A percentile compares a stretch with the other conserved stretches of the same genome.
Evolutionary conservation across 2,888 invertebrate species (phyloP).

Genomic region (Tetragonisca angustula): DNA sequence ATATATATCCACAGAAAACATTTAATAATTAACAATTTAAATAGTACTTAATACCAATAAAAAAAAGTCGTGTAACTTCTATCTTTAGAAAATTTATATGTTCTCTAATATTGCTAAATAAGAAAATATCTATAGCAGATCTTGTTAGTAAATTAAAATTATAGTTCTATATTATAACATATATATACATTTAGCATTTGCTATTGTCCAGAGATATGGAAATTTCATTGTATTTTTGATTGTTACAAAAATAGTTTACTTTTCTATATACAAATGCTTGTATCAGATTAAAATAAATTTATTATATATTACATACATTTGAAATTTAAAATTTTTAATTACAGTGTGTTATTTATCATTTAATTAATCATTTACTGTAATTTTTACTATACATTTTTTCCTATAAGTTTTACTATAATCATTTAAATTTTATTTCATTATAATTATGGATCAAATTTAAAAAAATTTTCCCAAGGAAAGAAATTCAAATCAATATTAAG

Average conservation of each 20-base stretch:
- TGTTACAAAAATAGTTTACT: neutral
- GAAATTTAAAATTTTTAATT: neutral
- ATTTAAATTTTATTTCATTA: constrained; percentile 51
- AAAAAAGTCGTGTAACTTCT: no score
- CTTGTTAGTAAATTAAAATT: no score
- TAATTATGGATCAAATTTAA: constrained; percentile 79
- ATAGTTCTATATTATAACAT: neutral
- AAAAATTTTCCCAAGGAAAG: constrained; percentile 79
- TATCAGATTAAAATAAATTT: constrained; percentile 23
- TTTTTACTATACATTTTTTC: neutral
- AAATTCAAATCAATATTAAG: constrained; percentile 13
- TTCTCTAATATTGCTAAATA: no score
- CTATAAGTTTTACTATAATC: neutral
- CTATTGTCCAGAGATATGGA: neutral
- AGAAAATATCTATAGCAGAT: no score
- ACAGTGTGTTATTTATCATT: neutral
- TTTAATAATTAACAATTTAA: no score
- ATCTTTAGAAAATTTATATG: no score
- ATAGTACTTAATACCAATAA: no score
- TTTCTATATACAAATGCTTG: neutral
- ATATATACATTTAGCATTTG: neutral
- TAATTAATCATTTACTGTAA: neutral
- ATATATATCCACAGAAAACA: no score
- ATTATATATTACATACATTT: constrained; percentile 17
- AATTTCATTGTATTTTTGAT: neutral